These are phyloP conservation scores for Ophioninae sp. DNA, from an alignment of 2,888 invertebrate species.

Conservation along the genomic window DNA sequence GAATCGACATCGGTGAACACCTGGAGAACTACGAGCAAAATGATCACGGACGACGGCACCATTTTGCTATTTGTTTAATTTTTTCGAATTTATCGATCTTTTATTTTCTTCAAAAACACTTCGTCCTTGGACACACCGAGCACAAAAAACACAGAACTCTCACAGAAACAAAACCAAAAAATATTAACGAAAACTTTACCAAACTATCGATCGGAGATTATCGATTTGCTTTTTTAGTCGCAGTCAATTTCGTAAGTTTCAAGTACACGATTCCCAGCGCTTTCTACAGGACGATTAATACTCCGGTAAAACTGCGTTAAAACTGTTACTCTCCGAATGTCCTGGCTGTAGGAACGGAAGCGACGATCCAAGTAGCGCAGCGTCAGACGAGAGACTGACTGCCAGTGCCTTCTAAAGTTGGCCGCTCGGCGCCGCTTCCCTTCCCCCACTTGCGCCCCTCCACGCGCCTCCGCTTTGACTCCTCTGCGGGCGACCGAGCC, in stretches of 20 bases:
- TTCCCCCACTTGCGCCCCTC: conserved; percentile 18
- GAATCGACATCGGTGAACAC: conserved; percentile 58
- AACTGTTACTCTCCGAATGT: neutral
- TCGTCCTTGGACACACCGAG: conserved; percentile 1
- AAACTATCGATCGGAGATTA: neutral
- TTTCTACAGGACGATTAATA: neutral
- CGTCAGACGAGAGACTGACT: conserved; percentile 63
- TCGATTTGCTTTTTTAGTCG: neutral
- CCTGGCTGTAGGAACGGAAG: conserved; percentile 2
- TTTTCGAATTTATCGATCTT: conserved; percentile 25
- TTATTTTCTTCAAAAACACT: conserved; percentile 17
- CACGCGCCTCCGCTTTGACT: conserved; percentile 7
- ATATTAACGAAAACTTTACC: neutral
- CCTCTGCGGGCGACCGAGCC: conserved; percentile 2
- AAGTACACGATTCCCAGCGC: neutral
- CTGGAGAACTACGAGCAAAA: conserved; percentile 57
- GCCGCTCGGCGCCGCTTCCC: conserved; percentile 16
- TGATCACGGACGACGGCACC: conserved; percentile 53
- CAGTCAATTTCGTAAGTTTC: conserved; percentile 4
- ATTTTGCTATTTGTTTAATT: conserved; percentile 52
- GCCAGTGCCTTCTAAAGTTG: conserved; percentile 53
- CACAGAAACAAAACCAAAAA: conserved; percentile 21
- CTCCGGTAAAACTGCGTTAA: conserved; percentile 6
- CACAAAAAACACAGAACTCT: conserved; percentile 39
- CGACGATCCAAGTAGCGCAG: conserved; percentile 59